A percentile compares a stretch with the other conserved stretches of the same genome.
Evolutionary conservation across 1,140 invertebrate species (phyloP).

Genomic region (fruit fly (Drosophila melanogaster)): DNA sequence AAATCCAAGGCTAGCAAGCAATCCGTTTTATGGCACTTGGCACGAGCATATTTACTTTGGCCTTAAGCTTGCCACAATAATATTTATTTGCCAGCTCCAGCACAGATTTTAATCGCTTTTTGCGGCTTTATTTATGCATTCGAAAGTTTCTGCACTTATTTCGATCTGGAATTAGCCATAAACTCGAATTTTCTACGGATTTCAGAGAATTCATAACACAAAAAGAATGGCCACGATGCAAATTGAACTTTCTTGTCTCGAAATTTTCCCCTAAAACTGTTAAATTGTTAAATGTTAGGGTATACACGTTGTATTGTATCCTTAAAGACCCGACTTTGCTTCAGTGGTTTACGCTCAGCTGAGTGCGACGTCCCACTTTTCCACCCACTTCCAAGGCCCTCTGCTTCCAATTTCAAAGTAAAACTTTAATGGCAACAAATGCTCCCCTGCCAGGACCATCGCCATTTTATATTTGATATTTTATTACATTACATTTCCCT

Average conservation of each 20-base stretch:
- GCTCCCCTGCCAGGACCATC: constrained; percentile 46
- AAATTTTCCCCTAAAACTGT: too few species aligned
- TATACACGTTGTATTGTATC: background rate
- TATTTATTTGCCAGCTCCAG: constrained; percentile 11
- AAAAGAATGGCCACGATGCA: too few species aligned
- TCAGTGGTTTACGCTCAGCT: constrained; percentile 11
- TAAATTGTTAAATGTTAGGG: background rate
- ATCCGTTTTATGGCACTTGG: constrained; percentile 23
- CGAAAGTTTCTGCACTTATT: background rate
- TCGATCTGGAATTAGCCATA: background rate
- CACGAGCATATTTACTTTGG: constrained; percentile 24
- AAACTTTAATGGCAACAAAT: constrained; percentile 80
- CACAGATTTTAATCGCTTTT: constrained; percentile 20
- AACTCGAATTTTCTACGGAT: too few species aligned
- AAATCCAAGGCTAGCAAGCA: constrained; percentile 34
- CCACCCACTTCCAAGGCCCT: background rate
- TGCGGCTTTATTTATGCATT: background rate
- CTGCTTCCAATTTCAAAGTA: constrained; percentile 70
- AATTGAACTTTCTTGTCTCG: too few species aligned
- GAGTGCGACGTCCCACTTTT: constrained; percentile 3
- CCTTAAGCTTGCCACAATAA: constrained; percentile 7
- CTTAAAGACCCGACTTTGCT: constrained; percentile 1
- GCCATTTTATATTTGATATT: constrained; percentile 79
- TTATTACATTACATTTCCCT: constrained; percentile 83
- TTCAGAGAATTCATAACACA: too few species aligned